These are phyloP conservation scores for Actias luna DNA, from an alignment of 2,888 invertebrate genomes.

Conservation along the genomic window DNA sequence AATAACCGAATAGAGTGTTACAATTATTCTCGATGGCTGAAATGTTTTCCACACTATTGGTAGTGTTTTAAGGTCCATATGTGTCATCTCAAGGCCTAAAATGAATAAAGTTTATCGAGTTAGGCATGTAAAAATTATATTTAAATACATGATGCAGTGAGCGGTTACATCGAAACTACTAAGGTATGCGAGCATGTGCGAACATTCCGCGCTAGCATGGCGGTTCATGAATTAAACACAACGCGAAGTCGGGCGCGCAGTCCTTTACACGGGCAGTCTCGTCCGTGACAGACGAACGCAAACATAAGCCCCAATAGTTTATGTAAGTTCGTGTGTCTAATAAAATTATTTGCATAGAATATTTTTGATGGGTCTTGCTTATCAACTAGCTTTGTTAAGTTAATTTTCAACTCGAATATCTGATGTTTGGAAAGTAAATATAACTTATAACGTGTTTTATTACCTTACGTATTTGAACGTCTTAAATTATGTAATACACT, in stretches of 20 bases:
- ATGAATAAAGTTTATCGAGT: not conserved
- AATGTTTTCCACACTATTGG: too few species aligned
- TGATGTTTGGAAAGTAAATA: not conserved
- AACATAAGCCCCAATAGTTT: slow-evolving; percentile 27
- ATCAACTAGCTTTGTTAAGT: not conserved
- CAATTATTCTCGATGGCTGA: too few species aligned
- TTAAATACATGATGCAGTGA: not conserved
- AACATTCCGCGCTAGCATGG: slow-evolving; percentile 26
- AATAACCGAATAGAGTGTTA: too few species aligned
- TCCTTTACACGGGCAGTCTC: slow-evolving; percentile 18
- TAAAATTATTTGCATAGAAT: slow-evolving; percentile 18
- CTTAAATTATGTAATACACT: not conserved
- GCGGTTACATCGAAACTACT: not conserved
- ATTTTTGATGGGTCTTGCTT: not conserved
- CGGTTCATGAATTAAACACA: slow-evolving; percentile 37
- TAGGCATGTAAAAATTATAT: slow-evolving; percentile 1
- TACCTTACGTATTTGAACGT: not conserved
- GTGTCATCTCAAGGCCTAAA: too few species aligned
- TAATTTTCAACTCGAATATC: not conserved
- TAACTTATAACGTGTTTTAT: slow-evolving; percentile 1
- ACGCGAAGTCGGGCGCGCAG: slow-evolving; percentile 22
- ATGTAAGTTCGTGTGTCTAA: slow-evolving; percentile 30
- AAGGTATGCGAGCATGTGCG: slow-evolving; percentile 17
- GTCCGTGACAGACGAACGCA: slow-evolving; percentile 37
- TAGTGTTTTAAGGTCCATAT: too few species aligned